Evolutionary conservation across 1,140 invertebrate genomes (phyloP), one percentile per base, ranked within the genome.

Genomic region (Nasonia giraulti): DNA sequence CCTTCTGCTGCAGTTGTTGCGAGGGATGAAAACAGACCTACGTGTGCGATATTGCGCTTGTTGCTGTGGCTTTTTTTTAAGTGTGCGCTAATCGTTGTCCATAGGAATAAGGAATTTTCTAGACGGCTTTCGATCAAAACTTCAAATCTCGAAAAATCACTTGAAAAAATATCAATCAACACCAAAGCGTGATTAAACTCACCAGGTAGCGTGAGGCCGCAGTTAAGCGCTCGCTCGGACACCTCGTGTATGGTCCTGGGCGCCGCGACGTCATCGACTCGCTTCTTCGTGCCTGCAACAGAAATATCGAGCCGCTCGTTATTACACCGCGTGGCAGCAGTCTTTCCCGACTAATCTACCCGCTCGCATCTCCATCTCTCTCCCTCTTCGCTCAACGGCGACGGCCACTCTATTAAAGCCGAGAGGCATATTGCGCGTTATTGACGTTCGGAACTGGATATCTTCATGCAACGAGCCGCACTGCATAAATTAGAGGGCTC

Each of bases 191-290:
- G 10, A 71, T 69, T 69, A 33, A 81, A 74, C 90, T 92, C 85
- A 92, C 92, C 92, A 85, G 91, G 91, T 86, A 93, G 89, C 68
- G 89, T 91, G 75, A 93, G 89, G 84, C 92, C 91, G 76, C 90
- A 93, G 47, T 91, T 90, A 78, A 93, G 88, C 82, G 91, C 89
- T 37, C 89, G 88, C 69, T 92, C 92, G n/a, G 92, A 88, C 44
- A 93, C 86, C 69, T 93, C 92, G 85, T 92, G 91, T 66, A 93
- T 92, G 44, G 89, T 92, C 82, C 91, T 90, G 40, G 92, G 92
- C 68, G 90, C 85, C 76, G 89, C 86, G 44, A 92, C 89, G 68
- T 92, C 91, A 71, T 92, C 92, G 71, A 88, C 87, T 86, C 88
- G 89, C 89, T 91, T 92, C 88, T 92, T 93, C 77, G 90, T 90